Base-by-base conservation (phyloP, 2,888 invertebrate genomes). In the Caenorhabditis parvicauda region DNA sequence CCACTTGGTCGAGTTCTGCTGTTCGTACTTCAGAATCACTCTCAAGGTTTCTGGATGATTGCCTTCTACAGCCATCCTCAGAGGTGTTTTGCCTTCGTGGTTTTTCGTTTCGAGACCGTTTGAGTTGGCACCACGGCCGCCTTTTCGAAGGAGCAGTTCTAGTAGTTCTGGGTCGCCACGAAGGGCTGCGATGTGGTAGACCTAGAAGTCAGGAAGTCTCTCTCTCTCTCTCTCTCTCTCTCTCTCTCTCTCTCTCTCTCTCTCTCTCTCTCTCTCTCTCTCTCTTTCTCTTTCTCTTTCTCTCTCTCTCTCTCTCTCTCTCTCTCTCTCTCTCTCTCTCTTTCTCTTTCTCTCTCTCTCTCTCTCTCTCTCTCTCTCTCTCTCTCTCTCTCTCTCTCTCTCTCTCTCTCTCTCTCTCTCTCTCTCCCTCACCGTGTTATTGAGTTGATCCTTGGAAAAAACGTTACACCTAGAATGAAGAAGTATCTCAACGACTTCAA, bases 401-500 rank as follows among this genome's bases (percentile, higher is more conserved):
- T 9, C 41, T 9, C 19, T 41, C 41, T 17, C 19, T 17, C 19
- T 9, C 9, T 41, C 17, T 9, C 41, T 9, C 19, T 41, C 41
- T 17, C 41, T 41, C 19, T 41, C 27, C 9, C 44, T 24, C 27
- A 7, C 55, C 0, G 58, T 63, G 32, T 62, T 62, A 27, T 52
- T 27, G 4, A 57, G 42, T 21, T 44, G 54, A 51, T 62, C 62
- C 29, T 51, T 32, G 24, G 55, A 55, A 17, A 52, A 95, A 82
- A 95, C 92, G 81, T 92, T 90, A 52, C 94, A 95, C 14, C 57
- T 58, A 6, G 59, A 57, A 14, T 67, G 89, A 9, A 96, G 86
- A 54, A 96, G 87, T 52, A 94, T 85, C 38, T 91, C 91, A 12
- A 95, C 94, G 92, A 95, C 94, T 84, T 94, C 94, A 29, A 57